Evolutionary conservation across 2,797 vertebrate genomes (phyloP), one percentile per base, ranked within the genome.

Genomic region (Silurus lanzhouensis): DNA sequence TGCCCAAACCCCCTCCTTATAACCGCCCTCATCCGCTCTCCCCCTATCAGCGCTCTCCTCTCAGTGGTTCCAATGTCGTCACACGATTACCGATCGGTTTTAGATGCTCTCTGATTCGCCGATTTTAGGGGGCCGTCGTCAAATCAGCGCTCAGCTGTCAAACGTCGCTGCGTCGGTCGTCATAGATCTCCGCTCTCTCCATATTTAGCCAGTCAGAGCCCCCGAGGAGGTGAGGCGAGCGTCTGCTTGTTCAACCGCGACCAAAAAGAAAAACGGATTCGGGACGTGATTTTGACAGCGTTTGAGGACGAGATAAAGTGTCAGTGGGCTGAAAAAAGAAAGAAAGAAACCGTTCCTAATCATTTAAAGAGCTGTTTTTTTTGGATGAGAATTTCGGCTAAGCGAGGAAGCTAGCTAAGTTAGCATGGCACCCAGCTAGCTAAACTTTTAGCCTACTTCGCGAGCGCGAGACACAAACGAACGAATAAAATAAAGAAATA

Each of bases 151-250:
- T 27, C 20, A 82, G 61, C 82, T 87, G 88, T 64, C 81, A 85
- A 83, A 85, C 84, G 88, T 93, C 94, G 92, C 93, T 93, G 60
- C 83, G 94, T 94, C 92, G 6, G 91, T 92, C 92, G 93, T 94
- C 93, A 94, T 93, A 93, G 88, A 93, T 90, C 89, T 77, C 84
- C 91, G 92, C 93, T 92, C 94, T 94, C 93, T 93, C 94, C 94
- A 95, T 95, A 95, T 96, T 95, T 95, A 95, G 94, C 91, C 91
- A 91, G 93, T 90, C 93, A 86, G 91, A 81, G 63, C 79, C 88
- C 90, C 89, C 66, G 91, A 90, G 91, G 90, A 94, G 93, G 93
- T 91, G 58, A 63, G 77, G n/a, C 6, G 88, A 92, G 90, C 80
- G 92, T 92, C 92, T 93, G 10, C 48, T 52, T 52, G 48, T 52